A percentile compares a stretch with the other conserved stretches of the same genome.
phyloP scores from a whole-genome alignment of 2,113 vertebrate genomes.

The Archocentrus centrarchus region DNA sequence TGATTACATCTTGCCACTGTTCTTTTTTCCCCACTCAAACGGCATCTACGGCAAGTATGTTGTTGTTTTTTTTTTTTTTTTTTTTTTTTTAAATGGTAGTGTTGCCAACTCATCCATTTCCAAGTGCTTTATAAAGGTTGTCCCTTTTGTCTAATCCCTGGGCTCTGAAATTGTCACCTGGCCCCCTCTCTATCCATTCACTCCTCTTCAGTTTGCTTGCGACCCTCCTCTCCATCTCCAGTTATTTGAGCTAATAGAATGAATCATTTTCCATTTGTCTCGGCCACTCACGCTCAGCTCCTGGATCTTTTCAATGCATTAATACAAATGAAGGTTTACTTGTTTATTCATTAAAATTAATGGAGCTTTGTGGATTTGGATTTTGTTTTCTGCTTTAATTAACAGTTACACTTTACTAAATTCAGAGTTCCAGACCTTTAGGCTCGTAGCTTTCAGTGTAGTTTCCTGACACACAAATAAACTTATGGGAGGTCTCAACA shows the following conservation, averaged over 20 bases:
- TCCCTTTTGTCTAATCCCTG: conserved; percentile 30
- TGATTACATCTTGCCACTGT: conserved; percentile 34
- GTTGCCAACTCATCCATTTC: conserved; percentile 25
- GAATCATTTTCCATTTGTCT: conserved; percentile 20
- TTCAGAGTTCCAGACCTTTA: not conserved
- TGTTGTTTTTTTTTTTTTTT: conserved; percentile 6
- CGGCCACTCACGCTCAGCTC: conserved; percentile 1
- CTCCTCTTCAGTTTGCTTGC: conserved; percentile 23
- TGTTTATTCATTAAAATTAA: not conserved
- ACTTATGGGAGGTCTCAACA: not conserved
- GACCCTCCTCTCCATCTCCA: not conserved
- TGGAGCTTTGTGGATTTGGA: not conserved
- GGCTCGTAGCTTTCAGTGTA: not conserved
- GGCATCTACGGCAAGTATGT: not conserved
- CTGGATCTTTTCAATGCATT: not conserved
- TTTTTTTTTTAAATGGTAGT: not conserved
- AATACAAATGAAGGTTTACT: not conserved
- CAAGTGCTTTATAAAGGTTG: conserved; percentile 47
- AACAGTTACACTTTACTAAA: not conserved
- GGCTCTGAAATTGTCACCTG: not conserved
- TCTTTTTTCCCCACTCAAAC: not conserved
- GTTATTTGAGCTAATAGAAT: conserved; percentile 24
- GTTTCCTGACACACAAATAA: not conserved
- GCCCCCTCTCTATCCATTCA: conserved; percentile 27
- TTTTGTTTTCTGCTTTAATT: not conserved